Base-by-base conservation (phyloP, 53 echinoderm and acorn worm species). In the Paelopatides confundens region DNA sequence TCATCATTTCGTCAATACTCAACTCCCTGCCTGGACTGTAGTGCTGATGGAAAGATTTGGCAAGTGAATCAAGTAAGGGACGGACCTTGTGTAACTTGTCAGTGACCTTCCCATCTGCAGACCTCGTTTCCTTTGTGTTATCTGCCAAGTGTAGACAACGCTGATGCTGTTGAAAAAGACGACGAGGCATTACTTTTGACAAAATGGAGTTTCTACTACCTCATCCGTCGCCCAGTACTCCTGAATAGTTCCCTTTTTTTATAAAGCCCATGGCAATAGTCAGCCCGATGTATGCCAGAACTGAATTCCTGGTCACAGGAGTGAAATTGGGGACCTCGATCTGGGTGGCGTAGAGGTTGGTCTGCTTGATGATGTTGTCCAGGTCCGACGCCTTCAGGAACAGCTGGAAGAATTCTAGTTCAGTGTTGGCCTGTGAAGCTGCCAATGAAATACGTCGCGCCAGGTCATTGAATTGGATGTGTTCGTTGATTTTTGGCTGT, bases 71-170 rank as follows among this genome's bases (percentile, higher is more conserved):
- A 30, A 52, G 81, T 24, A 52, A 52, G 81, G 81, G 81, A 52
- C 81, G 58, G 17, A 81, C 81, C 33, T 81, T 53, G 81, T 29
- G 27, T n/a, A 52, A 81, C 54, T 81, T 81, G 31, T 81, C 81
- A 31, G 23, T 13, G 31, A 35, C 8, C 51, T 31, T 81, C 0
- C 81, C 81, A 51, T 31, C 53, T 51, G 81, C 52, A 53, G 40
- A 51, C 54, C n/a, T 50, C 4, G 31, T 14, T 12, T 4, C 54
- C 18, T 0, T 32, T 4, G 0, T 24, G 33, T 81, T 52, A 48
- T 81, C 54, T 52, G 35, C 0, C 10, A 50, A 4, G 3, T 81
- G 81, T 6, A 81, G 13, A 35, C 14, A 81, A 29, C 52, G 52
- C 10, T 3, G 31, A 31, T 29, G 28, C 52, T 52, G 11, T 4